Evolutionary conservation across 2,888 invertebrate genomes (phyloP).

Genomic region (Drosophila imparisetae): DNA sequence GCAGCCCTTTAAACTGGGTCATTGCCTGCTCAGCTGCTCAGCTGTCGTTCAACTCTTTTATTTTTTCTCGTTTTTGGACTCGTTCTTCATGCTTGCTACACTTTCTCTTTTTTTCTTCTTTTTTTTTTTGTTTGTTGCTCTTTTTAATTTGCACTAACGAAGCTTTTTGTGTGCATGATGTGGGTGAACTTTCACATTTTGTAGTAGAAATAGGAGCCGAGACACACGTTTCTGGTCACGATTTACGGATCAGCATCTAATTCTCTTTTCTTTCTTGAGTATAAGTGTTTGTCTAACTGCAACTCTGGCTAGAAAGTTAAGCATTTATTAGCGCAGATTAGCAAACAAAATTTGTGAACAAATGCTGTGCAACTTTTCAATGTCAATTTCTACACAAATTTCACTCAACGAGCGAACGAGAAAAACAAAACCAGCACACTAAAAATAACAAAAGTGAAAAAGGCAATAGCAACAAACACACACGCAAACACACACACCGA

Average conservation of each 20-base stretch:
- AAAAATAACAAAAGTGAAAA: conserved; percentile 43
- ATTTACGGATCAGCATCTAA: conserved; percentile 52
- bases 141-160: conserved; percentile 68
- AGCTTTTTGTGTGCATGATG: conserved; percentile 56
- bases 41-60: conserved; percentile 56
- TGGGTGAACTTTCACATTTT: conserved; percentile 83
- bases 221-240: conserved; percentile 73
- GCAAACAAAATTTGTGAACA: conserved; percentile 3
- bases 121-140: conserved; percentile 49
- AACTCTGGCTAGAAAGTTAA: neutral
- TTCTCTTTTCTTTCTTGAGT: conserved; percentile 7
- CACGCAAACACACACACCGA: neutral
- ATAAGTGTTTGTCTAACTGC: conserved; percentile 3
- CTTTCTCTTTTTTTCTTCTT: conserved; percentile 71
- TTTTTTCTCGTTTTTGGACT: conserved; percentile 34
- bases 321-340: conserved; percentile 6
- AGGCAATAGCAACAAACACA: conserved; percentile 26
- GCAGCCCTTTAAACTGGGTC: conserved; percentile 81
- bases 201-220: conserved; percentile 6
- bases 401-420: conserved; percentile 55
- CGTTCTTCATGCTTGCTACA: conserved; percentile 61
- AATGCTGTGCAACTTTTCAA: conserved; percentile 72
- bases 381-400: conserved; percentile 71
- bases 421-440: conserved; percentile 49
- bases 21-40: conserved; percentile 70